Base-by-base conservation (phyloP, 2,797 vertebrate species). In the Agapornis canus region DNA sequence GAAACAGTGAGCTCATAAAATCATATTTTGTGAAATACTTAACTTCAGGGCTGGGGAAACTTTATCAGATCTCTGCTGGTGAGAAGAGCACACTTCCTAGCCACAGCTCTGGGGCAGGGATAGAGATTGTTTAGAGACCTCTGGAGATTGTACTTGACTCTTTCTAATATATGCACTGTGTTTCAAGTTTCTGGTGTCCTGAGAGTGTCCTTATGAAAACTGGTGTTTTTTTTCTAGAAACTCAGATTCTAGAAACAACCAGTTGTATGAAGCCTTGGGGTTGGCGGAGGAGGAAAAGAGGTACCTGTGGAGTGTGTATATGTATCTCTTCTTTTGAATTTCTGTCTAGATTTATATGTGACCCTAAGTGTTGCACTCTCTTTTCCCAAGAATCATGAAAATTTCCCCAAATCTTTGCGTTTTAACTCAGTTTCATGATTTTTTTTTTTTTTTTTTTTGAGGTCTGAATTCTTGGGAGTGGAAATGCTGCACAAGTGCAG, bases 161-260 rank as follows among this genome's bases (percentile, higher is more conserved):
- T 92, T 91, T 91, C 69, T 94, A 63, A 95, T 92, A 72, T 94
- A 92, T 95, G 85, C 79, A 87, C 90, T 96, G 75, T 96, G 61
- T 94, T 93, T 82, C 71, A 89, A 89, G 82, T 96, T 92, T 93
- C 87, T 95, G 82, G 92, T 94, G 65, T 96, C 92, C 89, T 89
- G 25, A 96, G 96, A 96, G 89, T 96, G 94, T 96, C 94, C 92
- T 96, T 94, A 96, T 70, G 84, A 96, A 96, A 95, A 95, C 95
- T 95, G 95, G 95, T 96, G 92, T 96, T 96, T 96, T 96, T 96
- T 75, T 96, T 94, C 96, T 96, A 96, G 96, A 96, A 96, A 96
- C 95, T 94, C 95, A 96, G 92, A 96, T 96, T 96, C 94, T 96
- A 96, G 96, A 96, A 96, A 96, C 96, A 89, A 96, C 96, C 92